Base-by-base conservation (phyloP, 2,888 invertebrate genomes). In the Trileptium ribeirensis region DNA sequence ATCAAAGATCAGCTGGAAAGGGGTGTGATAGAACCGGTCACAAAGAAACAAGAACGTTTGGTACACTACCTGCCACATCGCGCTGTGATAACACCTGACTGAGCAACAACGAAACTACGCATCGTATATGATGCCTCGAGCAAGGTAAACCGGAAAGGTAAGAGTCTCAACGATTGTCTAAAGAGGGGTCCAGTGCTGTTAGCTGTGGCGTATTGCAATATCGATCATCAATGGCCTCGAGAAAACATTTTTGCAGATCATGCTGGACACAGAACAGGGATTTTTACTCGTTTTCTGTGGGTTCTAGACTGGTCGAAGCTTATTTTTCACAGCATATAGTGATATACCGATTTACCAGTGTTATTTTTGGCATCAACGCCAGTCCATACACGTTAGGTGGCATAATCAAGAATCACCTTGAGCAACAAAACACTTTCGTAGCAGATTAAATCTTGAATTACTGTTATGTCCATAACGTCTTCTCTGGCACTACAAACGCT, bases 181-280 rank as follows among this genome's bases (percentile, higher is more conserved):
- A 15, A 51, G 8, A 8, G 51, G 8, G 51, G 51, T 51, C 51
- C 51, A 51, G 51, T 51, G 51, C 8, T 51, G 8, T 24, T 51
- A 15, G 24, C 8, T 15, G 8, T 24, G 8, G 8, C 24, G 51
- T 24, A 15, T 51, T 24, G 24, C 8, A 8, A 51, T 51, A 15
- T 8, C 51, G 8, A 51, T 51, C 8, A 24, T 51, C 8, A 51
- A 24, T 24, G 51, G 24, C 24, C 8, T 51, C 24, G 51, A 51
- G 24, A 51, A 51, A 51, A 24, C 51, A 15, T 51, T 51, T 51
- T 51, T 51, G 24, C 51, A 51, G 24, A 51, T 51, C 24, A 24
- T 51, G 8, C 24, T 86, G 1, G 8, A 24, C 8, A 8, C 51
- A 15, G 51, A 51, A 15, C 51, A 51, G 8, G 51, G 8, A 24